A percentile compares a stretch with the other conserved stretches of the same genome.
These are phyloP conservation scores for Ptychadena robeensis DNA, from an alignment of 2,797 vertebrate genomes.

Conservation along the genomic window DNA sequence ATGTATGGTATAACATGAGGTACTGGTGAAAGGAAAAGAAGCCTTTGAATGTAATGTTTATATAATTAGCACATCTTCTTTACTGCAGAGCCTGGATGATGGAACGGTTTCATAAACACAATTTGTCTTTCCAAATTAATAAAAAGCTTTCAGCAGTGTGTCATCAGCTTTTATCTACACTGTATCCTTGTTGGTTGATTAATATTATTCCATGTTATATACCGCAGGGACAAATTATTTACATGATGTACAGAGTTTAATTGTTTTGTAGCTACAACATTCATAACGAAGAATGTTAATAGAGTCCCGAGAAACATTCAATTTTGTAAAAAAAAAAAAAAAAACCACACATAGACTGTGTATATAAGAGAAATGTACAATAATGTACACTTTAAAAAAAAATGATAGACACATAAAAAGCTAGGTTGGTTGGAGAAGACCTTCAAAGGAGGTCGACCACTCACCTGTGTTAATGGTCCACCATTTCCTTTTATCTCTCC, in stretches of 20 bases:
- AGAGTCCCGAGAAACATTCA: not conserved
- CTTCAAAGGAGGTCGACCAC: too few relatives aligned
- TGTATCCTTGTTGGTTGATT: conserved; percentile 22
- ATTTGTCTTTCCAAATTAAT: conserved; percentile 28
- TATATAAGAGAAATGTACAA: not conserved
- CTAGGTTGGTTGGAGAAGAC: not conserved
- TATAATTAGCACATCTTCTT: not conserved
- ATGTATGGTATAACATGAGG: not conserved
- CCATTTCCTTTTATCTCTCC: too few relatives aligned
- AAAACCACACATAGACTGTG: not conserved
- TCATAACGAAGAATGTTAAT: not conserved
- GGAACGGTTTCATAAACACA: not conserved
- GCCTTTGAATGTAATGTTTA: not conserved
- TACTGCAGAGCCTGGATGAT: conserved; percentile 1
- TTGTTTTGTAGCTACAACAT: not conserved
- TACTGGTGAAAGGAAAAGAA: not conserved
- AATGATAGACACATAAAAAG: not conserved
- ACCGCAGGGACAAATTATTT: conserved; percentile 26
- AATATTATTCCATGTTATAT: conserved; percentile 6
- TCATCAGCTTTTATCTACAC: conserved; percentile 33
- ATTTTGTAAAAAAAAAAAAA: not conserved
- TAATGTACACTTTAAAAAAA: not conserved
- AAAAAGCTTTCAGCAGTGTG: conserved; percentile 26
- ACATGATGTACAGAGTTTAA: not conserved
- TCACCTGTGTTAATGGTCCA: too few relatives aligned